Evolutionary conservation across 2,113 vertebrate genomes (phyloP), one percentile per base, ranked within the genome.

Genomic region (Aphyosemion australe): DNA sequence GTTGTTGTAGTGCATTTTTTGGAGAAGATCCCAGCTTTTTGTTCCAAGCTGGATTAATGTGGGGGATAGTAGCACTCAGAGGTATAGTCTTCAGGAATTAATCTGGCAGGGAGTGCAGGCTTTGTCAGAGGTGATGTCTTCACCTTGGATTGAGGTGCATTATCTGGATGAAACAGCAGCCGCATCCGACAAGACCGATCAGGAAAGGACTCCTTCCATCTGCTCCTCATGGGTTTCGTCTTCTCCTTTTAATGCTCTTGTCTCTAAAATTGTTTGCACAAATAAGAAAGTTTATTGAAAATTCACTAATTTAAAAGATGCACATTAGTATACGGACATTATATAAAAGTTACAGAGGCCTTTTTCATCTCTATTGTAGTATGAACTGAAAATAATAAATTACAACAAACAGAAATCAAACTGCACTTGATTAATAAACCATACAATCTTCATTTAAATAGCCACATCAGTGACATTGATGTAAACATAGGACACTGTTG

Each of bases 151-250:
- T 32, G 53, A 82, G 73, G 19, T 70, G 57, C 81, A 86, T 84
- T 86, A 84, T 74, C 76, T 58, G 81, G 61, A 86, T 86, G 84
- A 84, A 63, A 86, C 76, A 45, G 58, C 61, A 20, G 51, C 3
- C 37, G 65, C 1, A 45, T n/a, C 57, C 11, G 57, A 69, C 59
- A 47, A 20, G 71, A 70, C 64, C 55, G 77, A 83, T 76, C 6
- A 57, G 5, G 54, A 61, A 12, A 8, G 21, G 16, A 71, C 64
- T 26, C 32, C 67, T 53, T 45, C 45, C 54, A 11, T 46, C 14
- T 4, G 37, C 18, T 45, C 21, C 21, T 52, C 16, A 26, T 20
- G 12, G 14, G 12, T 39, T 34, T 13, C 5, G 18, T 13, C 18
- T 14, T 8, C n/a, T 41, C 13, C 13, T 19, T 20, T 37, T 18